These are phyloP conservation scores for Alectura lathami DNA, from an alignment of 2,113 vertebrate genomes.

Conservation along the genomic window DNA sequence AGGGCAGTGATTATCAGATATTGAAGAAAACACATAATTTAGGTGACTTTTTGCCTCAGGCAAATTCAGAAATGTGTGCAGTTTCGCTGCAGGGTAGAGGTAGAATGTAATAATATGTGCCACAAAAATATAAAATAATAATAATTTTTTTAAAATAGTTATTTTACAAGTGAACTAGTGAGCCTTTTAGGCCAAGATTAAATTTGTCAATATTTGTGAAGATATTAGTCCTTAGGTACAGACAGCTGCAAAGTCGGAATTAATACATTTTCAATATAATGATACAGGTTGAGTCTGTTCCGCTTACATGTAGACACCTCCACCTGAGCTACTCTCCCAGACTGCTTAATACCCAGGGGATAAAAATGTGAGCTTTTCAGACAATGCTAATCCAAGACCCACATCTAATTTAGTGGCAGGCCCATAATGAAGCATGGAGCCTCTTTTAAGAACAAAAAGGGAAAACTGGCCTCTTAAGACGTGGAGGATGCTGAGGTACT, in stretches of 20 bases:
- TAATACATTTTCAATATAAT: neutral
- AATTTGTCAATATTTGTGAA: conserved; percentile 28
- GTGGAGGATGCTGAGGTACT: too few species aligned
- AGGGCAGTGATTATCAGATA: conserved; percentile 47
- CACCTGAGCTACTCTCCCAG: neutral
- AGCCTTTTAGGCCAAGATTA: neutral
- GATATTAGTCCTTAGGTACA: neutral
- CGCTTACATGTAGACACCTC: neutral
- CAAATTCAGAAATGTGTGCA: conserved; percentile 54
- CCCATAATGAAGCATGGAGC: neutral
- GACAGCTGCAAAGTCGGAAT: neutral
- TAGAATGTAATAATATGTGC: conserved; percentile 54
- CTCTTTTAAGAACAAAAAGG: too few species aligned
- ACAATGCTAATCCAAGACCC: neutral
- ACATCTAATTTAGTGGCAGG: neutral
- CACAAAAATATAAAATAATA: neutral
- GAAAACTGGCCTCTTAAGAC: too few species aligned
- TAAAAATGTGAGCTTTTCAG: neutral
- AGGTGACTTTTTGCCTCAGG: conserved; percentile 43
- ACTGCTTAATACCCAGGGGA: neutral
- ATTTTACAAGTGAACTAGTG: neutral
- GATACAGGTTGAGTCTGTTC: neutral
- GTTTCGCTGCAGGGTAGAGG: conserved; percentile 50
- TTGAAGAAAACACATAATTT: conserved; percentile 45
- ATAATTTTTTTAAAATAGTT: neutral